Conservation (phyloP, 2,888 invertebrate genomes). For the Pasiphila rectangulata region DNA sequence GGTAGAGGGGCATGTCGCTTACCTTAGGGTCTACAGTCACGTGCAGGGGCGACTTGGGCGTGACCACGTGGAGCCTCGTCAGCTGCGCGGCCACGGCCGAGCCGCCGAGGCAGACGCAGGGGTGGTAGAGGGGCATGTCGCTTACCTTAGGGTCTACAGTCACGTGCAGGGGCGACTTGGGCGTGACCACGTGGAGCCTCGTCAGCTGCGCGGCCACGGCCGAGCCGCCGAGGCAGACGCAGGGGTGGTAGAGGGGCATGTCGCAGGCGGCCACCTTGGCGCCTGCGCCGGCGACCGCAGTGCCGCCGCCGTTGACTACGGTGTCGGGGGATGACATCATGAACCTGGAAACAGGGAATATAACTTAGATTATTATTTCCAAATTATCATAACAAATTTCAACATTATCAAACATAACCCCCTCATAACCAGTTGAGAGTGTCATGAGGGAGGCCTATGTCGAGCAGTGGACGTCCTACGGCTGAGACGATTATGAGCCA, state of each 20-base stretch:
- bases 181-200: slow-evolving; percentile 79
- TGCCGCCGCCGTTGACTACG: slow-evolving; percentile 87
- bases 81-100: too few species aligned
- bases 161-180: slow-evolving; percentile 95
- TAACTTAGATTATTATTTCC: too few species aligned
- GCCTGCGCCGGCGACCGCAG: slow-evolving; percentile 89
- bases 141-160: slow-evolving; percentile 83
- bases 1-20: too few species aligned
- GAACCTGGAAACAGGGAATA: slow-evolving; percentile 44
- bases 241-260: slow-evolving; percentile 78
- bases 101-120: too few species aligned
- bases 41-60: slow-evolving; percentile 1
- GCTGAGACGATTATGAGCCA: too few species aligned
- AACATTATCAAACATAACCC: too few species aligned
- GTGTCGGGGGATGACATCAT: slow-evolving; percentile 94
- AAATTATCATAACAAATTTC: too few species aligned
- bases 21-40: background rate
- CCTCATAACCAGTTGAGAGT: too few species aligned
- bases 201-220: slow-evolving; percentile 49
- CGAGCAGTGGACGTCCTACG: too few species aligned
- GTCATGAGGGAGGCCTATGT: too few species aligned
- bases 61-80: too few species aligned
- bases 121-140: slow-evolving; percentile 78
- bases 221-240: slow-evolving; percentile 48
- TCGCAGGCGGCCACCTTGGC: slow-evolving; percentile 91